Percentiles rank a stretch among this genome's conserved stretches.
These are phyloP conservation scores for Scrobipalpa costella DNA, from an alignment of 2,888 invertebrate genomes.

Conservation along the genomic window DNA sequence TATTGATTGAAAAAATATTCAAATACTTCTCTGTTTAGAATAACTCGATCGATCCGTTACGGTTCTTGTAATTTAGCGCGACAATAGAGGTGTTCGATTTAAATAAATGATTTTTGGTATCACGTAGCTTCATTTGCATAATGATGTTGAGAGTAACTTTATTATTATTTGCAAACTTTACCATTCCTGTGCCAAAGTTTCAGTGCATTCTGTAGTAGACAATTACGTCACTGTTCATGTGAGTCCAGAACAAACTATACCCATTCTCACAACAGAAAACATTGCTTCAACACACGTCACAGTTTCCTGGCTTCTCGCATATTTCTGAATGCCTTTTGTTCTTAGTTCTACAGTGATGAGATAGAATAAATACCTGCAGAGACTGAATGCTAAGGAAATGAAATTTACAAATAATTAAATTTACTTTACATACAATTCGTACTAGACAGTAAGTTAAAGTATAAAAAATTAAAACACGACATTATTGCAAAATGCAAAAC, in stretches of 20 bases:
- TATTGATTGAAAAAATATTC: constrained; percentile 81
- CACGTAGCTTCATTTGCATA: constrained; percentile 47
- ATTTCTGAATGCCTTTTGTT: constrained; percentile 77
- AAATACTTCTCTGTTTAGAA: constrained; percentile 66
- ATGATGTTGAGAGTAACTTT: constrained; percentile 35
- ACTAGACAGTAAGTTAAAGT: background rate
- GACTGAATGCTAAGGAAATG: background rate
- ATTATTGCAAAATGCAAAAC: constrained; percentile 8
- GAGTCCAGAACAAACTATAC: constrained; percentile 65
- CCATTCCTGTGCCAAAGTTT: constrained; percentile 49
- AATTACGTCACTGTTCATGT: constrained; percentile 53
- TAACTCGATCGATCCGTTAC: constrained; percentile 74
- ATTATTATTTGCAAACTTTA: constrained; percentile 34
- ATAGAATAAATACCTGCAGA: constrained; percentile 39
- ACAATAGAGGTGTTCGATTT: constrained; percentile 48
- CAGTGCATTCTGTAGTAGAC: constrained; percentile 52
- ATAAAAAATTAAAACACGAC: constrained; percentile 1
- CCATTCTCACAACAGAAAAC: constrained; percentile 60
- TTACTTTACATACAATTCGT: background rate
- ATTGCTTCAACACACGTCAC: constrained; percentile 71
- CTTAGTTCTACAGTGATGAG: constrained; percentile 67
- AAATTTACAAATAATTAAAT: background rate
- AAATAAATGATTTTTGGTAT: constrained; percentile 30
- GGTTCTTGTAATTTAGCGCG: constrained; percentile 61
- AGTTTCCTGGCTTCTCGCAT: constrained; percentile 64